Evolutionary conservation across 2,888 invertebrate species (phyloP).

Genomic region (Rotaria sp.): DNA sequence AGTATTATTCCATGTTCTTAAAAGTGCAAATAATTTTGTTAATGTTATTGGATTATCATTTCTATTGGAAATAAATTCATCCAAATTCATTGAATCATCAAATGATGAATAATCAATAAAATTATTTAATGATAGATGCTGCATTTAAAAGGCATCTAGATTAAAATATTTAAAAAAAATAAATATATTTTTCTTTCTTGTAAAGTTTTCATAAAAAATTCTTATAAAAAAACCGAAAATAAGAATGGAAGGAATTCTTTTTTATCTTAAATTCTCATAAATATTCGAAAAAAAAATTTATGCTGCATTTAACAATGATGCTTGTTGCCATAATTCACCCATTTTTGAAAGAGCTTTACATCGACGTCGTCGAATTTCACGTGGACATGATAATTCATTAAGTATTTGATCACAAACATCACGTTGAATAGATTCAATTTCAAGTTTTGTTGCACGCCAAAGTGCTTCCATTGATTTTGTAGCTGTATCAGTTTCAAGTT

Average conservation of each 20-base stretch:
- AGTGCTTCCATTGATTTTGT: neutral
- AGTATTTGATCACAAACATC: slow-evolving; percentile 3
- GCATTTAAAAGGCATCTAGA: neutral
- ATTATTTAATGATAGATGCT: neutral
- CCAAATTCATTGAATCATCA: neutral
- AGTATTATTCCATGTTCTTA: neutral
- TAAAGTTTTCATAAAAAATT: no score
- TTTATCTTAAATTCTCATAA: neutral
- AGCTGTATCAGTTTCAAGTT: neutral
- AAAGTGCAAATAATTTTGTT: neutral
- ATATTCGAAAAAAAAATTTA: neutral
- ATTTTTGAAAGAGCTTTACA: slow-evolving; percentile 14
- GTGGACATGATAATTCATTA: neutral
- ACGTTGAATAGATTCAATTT: neutral
- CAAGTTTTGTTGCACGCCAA: slow-evolving; percentile 1
- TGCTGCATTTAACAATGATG: neutral
- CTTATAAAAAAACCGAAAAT: neutral
- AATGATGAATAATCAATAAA: slow-evolving; percentile 7
- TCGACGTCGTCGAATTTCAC: neutral
- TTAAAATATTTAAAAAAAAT: neutral
- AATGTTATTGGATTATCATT: neutral
- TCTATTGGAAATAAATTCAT: neutral
- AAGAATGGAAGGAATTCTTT: neutral
- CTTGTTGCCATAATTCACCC: neutral
- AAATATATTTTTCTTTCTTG: neutral